Base-by-base conservation (phyloP, 1,140 invertebrate species). In the Bombus difficillimus region DNA sequence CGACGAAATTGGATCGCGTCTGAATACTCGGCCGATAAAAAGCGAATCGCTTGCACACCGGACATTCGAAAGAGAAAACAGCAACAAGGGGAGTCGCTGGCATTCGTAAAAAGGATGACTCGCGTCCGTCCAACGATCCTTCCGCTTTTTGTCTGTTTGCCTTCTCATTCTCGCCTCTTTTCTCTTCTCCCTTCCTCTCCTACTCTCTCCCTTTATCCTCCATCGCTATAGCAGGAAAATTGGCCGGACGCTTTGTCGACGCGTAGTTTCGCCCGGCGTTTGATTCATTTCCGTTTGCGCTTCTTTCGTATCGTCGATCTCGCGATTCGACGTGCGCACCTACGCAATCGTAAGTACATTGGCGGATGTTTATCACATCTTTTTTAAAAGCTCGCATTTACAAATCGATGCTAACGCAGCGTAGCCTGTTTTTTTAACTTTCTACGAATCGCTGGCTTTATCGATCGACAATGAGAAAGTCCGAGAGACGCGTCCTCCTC, bases 1-100 rank as follows among this genome's bases (percentile, higher is more conserved):
- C 83, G 79, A 28, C 73, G 59, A 88, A 88, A 89, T 89, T 87
- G 88, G 59, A 89, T 89, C 72, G 87, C 74, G 73, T 80, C 79
- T 74, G 78, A 32, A 80, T 37, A 77, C 47, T 80, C 68, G 43
- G 69, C 59, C 86, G 81, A 85, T 73, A 80, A 89, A 83, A 76
- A 87, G 80, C 85, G 82, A 89, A 86, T 79, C 84, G 81, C n/a
- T 64, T n/a, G 41, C 64, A 79, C 66, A 74, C 32, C 75, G 59
- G 43, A 71, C 53, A 32, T 32, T 66, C n/a, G 64, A 41, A 47
- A 78, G 76, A 34, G 59, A 84, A 83, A 88, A 86, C 81, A 83
- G n/a, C 72, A n/a, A 43, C 47, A 39, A 68, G 73, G 12, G 66
- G 8, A 15, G 64, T 39, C 62, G 66, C 32, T 77, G 68, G 73